Percentiles rank a stretch among this genome's conserved stretches.
These are phyloP conservation scores for Phrynocephalus guinanensis DNA, from an alignment of 2,797 vertebrate species.

Conservation along the genomic window DNA sequence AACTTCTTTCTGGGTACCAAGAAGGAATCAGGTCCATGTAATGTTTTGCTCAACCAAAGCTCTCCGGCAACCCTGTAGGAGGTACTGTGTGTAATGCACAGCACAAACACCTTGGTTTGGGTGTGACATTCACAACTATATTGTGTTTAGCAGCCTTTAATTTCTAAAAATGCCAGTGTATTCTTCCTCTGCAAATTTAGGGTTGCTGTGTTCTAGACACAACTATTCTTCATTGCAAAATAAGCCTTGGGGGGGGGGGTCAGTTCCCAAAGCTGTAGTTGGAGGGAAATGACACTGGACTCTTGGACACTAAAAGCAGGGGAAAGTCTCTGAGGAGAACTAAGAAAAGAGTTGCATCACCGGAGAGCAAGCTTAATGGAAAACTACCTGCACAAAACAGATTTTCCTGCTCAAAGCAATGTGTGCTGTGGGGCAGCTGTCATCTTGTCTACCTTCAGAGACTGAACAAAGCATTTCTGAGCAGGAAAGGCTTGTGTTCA, in stretches of 20 bases:
- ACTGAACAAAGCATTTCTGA: conserved; percentile 1
- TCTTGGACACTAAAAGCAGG: neutral
- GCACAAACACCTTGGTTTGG: neutral
- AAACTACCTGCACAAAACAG: conserved; percentile 24
- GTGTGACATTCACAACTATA: neutral
- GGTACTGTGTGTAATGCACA: neutral
- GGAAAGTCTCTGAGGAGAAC: neutral
- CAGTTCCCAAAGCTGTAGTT: neutral
- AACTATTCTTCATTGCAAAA: neutral
- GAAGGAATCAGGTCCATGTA: neutral
- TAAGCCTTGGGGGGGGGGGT: neutral
- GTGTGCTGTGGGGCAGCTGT: neutral
- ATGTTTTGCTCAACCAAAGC: neutral
- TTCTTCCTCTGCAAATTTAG: neutral
- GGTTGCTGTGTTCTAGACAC: neutral
- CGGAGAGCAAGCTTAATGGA: conserved; percentile 1
- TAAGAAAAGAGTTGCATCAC: neutral
- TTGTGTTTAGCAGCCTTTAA: neutral
- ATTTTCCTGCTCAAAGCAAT: conserved; percentile 9
- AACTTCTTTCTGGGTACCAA: neutral
- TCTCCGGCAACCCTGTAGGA: neutral
- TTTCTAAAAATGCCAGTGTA: neutral
- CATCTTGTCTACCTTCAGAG: conserved; percentile 21
- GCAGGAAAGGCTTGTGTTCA: neutral
- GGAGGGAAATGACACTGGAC: neutral